These are phyloP conservation scores for Synergus umbraculus DNA, from an alignment of 2,888 invertebrate species.

Conservation along the genomic window DNA sequence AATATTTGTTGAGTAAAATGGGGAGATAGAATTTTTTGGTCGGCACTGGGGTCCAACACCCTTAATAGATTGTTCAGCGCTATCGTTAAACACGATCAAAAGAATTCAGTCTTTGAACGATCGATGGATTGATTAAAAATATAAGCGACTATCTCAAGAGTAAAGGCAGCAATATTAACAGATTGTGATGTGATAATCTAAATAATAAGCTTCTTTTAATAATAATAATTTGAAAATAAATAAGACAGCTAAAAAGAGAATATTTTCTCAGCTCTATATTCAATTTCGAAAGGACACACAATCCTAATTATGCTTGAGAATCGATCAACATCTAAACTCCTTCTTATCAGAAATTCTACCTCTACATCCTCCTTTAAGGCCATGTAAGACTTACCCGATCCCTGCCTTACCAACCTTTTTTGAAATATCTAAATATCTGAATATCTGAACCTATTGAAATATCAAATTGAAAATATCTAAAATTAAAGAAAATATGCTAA, in stretches of 20 bases:
- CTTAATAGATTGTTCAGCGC: not conserved
- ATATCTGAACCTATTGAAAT: no score
- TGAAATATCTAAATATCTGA: no score
- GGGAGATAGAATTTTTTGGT: no score
- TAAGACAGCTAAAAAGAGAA: slow-evolving; percentile 14
- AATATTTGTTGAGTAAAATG: no score
- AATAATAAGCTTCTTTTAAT: slow-evolving; percentile 4
- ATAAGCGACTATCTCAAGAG: not conserved
- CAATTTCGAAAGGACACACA: no score
- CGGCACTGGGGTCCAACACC: no score
- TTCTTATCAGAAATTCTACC: not conserved
- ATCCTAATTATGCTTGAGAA: no score
- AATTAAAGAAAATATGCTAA: no score
- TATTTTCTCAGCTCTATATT: no score
- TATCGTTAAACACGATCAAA: not conserved
- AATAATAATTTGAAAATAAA: slow-evolving; percentile 20
- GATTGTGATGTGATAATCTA: not conserved
- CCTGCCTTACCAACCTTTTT: no score
- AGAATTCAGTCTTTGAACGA: not conserved
- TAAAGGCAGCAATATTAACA: not conserved
- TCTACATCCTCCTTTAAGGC: not conserved
- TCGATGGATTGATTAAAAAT: not conserved
- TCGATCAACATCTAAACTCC: not conserved
- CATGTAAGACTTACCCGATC: no score
- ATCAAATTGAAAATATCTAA: no score